phyloP scores from a whole-genome alignment of 2,888 invertebrate genomes.

The Epicampocera succincta region DNA sequence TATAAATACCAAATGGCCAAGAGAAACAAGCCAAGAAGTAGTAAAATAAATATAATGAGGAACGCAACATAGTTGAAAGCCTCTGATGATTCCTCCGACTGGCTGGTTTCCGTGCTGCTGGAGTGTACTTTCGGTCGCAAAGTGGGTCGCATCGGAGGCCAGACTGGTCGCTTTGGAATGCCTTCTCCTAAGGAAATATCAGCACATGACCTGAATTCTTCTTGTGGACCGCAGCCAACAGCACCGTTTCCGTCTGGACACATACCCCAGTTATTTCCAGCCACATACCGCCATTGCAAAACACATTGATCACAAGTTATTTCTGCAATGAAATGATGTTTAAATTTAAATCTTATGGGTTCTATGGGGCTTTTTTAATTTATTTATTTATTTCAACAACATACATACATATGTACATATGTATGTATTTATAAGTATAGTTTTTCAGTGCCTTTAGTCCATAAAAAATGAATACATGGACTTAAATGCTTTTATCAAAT shows the following conservation, averaged over 20 bases:
- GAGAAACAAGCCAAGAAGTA: constrained; percentile 86
- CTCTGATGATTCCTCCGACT: constrained; percentile 72
- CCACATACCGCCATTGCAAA: constrained; percentile 93
- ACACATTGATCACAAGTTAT: constrained; percentile 91
- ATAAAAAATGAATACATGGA: too few species aligned
- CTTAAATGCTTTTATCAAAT: too few species aligned
- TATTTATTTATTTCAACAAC: too few species aligned
- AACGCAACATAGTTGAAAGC: constrained; percentile 82
- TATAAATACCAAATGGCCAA: constrained; percentile 88
- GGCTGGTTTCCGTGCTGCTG: constrained; percentile 69
- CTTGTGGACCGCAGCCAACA: constrained; percentile 94
- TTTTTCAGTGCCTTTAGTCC: too few species aligned
- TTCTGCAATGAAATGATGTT: constrained; percentile 75
- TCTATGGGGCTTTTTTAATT: too few species aligned
- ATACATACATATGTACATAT: too few species aligned
- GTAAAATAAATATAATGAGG: constrained; percentile 85
- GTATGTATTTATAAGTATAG: too few species aligned
- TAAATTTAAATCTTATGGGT: too few species aligned
- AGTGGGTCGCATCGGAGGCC: constrained; percentile 77
- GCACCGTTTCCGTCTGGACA: constrained; percentile 88
- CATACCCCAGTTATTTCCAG: constrained; percentile 92
- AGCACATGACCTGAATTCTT: constrained; percentile 93
- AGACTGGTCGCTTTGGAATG: constrained; percentile 81
- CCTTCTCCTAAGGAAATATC: constrained; percentile 87
- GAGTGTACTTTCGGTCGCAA: constrained; percentile 65